phyloP scores from a whole-genome alignment of 2,888 invertebrate genomes.

The Calameuta pallipes region DNA sequence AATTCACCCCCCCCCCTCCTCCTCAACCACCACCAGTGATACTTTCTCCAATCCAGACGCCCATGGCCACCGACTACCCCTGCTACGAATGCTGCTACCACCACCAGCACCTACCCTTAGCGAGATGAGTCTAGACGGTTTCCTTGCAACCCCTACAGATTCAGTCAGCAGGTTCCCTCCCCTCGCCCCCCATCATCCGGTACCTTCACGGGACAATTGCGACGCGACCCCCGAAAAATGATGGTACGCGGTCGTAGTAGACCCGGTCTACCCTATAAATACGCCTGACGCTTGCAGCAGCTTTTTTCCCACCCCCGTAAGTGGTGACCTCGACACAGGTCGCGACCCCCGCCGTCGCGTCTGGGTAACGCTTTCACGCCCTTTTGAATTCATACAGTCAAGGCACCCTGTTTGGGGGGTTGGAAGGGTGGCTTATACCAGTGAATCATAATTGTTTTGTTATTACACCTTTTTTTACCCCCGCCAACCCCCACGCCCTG shows the following conservation, averaged over 20 bases:
- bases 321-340: background rate
- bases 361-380: background rate
- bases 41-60: constrained; percentile 39
- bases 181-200: constrained; percentile 20
- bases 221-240: constrained; percentile 15
- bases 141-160: constrained; percentile 57
- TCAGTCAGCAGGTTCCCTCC: constrained; percentile 5
- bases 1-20: constrained; percentile 22
- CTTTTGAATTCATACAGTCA: background rate
- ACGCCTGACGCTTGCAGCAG: background rate
- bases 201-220: constrained; percentile 7
- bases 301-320: background rate
- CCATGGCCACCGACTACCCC: constrained; percentile 30
- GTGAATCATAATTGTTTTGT: background rate
- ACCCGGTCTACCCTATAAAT: constrained; percentile 24
- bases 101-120: constrained; percentile 31
- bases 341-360: background rate
- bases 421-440: too few species aligned
- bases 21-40: constrained; percentile 2
- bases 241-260: constrained; percentile 20
- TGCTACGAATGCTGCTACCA: constrained; percentile 20
- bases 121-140: constrained; percentile 53
- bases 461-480: background rate
- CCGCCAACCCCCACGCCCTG: background rate
- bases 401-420: too few species aligned